Conservation (phyloP, 2,113 vertebrate species). For the Suricata suricatta region DNA sequence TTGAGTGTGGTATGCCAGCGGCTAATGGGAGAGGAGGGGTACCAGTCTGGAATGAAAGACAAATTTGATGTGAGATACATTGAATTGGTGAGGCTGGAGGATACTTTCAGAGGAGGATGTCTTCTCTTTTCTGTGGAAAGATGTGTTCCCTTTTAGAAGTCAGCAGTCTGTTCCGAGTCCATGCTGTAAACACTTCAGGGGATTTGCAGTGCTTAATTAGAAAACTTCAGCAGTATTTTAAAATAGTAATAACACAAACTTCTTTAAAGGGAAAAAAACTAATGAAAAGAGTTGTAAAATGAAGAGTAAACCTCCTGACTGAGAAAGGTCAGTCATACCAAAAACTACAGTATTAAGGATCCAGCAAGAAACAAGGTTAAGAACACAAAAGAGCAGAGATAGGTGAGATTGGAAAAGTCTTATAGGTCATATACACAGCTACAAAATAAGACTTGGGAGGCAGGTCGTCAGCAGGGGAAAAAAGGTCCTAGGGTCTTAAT, state of each 20-base stretch:
- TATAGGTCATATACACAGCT: neutral
- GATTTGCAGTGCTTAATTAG: conserved; percentile 64
- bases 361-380: neutral
- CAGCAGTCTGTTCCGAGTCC: conserved; percentile 11
- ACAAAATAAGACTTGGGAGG: neutral
- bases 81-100: neutral
- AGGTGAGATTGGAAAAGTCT: neutral
- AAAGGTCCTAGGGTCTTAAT: neutral
- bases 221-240: conserved; percentile 53
- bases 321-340: neutral
- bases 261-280: conserved; percentile 16
- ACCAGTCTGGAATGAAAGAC: neutral
- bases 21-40: neutral
- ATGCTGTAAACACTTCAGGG: conserved; percentile 31
- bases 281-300: conserved; percentile 39
- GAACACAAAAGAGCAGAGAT: neutral
- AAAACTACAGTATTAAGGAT: conserved; percentile 8
- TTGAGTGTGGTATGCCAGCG: neutral
- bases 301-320: neutral
- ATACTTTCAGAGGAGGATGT: neutral
- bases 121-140: conserved; percentile 36
- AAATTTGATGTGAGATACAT: neutral
- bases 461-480: neutral
- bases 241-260: conserved; percentile 49
- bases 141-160: conserved; percentile 42